Evolutionary conservation across 64 coral and sea anemone species (phyloP), one percentile per base, ranked within the genome.

Genomic region (Astreopora myriophthalma): DNA sequence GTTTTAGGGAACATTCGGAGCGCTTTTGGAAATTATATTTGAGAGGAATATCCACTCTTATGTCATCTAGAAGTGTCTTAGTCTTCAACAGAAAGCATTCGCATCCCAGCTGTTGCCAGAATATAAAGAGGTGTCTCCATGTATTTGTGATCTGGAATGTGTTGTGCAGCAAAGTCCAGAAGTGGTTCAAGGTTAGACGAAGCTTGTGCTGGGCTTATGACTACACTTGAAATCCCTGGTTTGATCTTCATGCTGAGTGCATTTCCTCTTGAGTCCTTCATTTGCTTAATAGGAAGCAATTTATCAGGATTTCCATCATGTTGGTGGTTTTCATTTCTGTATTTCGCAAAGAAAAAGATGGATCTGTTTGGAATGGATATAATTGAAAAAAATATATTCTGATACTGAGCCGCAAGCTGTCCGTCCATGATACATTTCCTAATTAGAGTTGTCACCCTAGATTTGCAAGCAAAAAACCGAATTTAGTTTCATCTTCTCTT

Each of bases 291-390:
- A 61, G 88, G 79, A 11, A 99, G 73, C 24, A 99, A 75, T 25
- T 99, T 90, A 69, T 99, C 94, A 34, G 91, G 94, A 82, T 99
- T 99, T 9, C 97, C 97, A 91, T 99, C 96, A 24, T 99, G 97
- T n/a, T 11, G 72, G 87, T 20, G 97, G 97, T n/a, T n/a, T n/a
- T n/a, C n/a, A n/a, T n/a, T n/a, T n/a, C n/a, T n/a, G n/a, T n/a
- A n/a, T n/a, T n/a, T n/a, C n/a, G n/a, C n/a, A n/a, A n/a, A n/a
- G n/a, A n/a, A n/a, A n/a, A n/a, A n/a, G n/a, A n/a, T n/a, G n/a
- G n/a, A n/a, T n/a, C n/a, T n/a, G n/a, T n/a, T n/a, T n/a, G n/a
- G n/a, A n/a, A n/a, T n/a, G n/a, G n/a, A n/a, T n/a, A n/a, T n/a
- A n/a, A n/a, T n/a, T n/a, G n/a, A n/a, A n/a, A n/a, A n/a, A n/a